Conservation (phyloP, 2,113 vertebrate species). For the Baryphthengus martii region DNA sequence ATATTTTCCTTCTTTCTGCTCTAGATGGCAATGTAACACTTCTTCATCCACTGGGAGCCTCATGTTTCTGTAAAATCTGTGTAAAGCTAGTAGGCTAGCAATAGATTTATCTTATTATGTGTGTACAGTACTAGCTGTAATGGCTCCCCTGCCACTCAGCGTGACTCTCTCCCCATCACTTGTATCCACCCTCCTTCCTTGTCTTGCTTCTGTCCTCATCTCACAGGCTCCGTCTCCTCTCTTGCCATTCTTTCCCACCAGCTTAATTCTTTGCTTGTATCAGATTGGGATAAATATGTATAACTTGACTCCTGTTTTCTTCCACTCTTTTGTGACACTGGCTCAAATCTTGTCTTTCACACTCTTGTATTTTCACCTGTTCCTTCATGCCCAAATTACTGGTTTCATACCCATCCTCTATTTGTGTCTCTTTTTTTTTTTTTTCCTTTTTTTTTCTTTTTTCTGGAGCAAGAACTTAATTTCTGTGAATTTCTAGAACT, state of each 20-base stretch:
- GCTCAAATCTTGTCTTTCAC: neutral
- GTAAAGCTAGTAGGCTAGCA: neutral
- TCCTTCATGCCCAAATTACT: neutral
- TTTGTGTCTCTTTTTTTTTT: neutral
- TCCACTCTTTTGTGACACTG: neutral
- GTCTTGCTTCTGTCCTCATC: neutral
- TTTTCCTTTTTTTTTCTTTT: rapidly evolving
- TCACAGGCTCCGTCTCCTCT: neutral
- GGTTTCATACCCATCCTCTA: neutral
- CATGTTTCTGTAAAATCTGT: constrained; percentile 16
- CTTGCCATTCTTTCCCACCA: neutral
- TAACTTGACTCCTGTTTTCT: neutral
- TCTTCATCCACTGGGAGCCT: neutral
- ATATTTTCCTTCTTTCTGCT: constrained; percentile 39
- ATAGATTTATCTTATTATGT: neutral
- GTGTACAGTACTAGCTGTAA: neutral
- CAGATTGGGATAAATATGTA: neutral
- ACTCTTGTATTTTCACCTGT: neutral
- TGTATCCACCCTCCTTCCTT: neutral
- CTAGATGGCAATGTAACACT: constrained; percentile 59
- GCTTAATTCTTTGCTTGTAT: neutral
- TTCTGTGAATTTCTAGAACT: neutral
- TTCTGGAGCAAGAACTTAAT: neutral
- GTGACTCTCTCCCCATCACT: neutral
- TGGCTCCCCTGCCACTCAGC: neutral